A percentile compares a stretch with the other conserved stretches of the same genome.
These are phyloP conservation scores for Amphiura filiformis DNA, from an alignment of 35 echinoderm and acorn worm genomes.

Conservation along the genomic window DNA sequence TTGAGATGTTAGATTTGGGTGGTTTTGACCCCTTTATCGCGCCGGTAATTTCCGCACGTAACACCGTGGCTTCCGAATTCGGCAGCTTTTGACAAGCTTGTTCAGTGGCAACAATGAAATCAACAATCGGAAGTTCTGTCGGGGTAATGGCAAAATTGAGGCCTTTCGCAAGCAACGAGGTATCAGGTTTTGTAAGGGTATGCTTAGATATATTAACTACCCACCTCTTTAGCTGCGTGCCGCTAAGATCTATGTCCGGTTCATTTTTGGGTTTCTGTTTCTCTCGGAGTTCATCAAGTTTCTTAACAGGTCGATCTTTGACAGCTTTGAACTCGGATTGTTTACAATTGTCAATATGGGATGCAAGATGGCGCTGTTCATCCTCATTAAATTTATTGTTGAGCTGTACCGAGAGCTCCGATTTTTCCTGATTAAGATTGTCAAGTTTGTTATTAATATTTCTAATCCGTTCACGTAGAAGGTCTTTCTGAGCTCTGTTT, in stretches of 20 bases:
- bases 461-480: not conserved
- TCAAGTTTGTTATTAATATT: not conserved
- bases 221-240: constrained; percentile 12
- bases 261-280: too few relatives aligned
- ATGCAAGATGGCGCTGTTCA: too few relatives aligned
- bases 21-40: not conserved
- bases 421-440: not conserved
- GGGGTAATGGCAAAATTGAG: constrained; percentile 59
- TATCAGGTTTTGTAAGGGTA: not conserved
- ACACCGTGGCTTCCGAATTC: not conserved
- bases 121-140: not conserved
- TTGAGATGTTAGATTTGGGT: not conserved
- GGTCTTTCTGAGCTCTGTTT: not conserved
- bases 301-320: not conserved
- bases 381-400: too few relatives aligned
- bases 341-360: not conserved
- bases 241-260: constrained; percentile 1
- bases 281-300: not conserved
- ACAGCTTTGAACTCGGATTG: not conserved
- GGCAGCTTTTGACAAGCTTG: not conserved
- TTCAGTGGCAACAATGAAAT: not conserved
- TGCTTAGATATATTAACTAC: constrained; percentile 18
- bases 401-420: not conserved
- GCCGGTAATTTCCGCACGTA: not conserved
- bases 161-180: constrained; percentile 14